Evolutionary conservation across 64 coral and sea anemone genomes (phyloP), one percentile per base, ranked within the genome.

Genomic region (Cladopsammia gracilis): DNA sequence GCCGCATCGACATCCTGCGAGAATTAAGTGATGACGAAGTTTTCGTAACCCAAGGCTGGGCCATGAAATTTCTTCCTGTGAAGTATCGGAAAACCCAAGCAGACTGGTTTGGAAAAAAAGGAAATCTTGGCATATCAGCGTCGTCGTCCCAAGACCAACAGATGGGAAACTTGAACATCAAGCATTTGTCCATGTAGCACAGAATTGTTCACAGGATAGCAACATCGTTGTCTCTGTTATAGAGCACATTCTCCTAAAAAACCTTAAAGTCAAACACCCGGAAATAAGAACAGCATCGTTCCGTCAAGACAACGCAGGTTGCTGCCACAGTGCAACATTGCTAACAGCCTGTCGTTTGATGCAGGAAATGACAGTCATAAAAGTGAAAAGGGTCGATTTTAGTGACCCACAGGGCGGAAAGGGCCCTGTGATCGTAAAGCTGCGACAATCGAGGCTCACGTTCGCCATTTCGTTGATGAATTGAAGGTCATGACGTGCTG

Each of bases 341-440:
- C 48, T 92, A 45, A 79, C 78, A 82, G 79, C 48, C 49, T 92
- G 77, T 56, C 66, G 14, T 16, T 48, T 23, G 43, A 83, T 92
- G 78, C 23, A 52, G 77, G 22, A 71, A 48, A 44, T 25, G 42
- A 92, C 90, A 0, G 67, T 67, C 0, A 92, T 92, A 58, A 85
- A 74, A 25, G 76, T 90, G 43, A 78, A 51, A 86, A 86, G 85
- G 44, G 85, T 87, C 56, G 70, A 87, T 59, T 74, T 73, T 57
- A 87, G 68, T 42, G 85, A 87, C 51, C 88, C 88, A 70, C 78
- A 85, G 23, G 90, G 82, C 19, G 83, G 26, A 93, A 93, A 67
- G 83, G 91, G 47, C 52, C 74, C 59, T 93, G 82, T 75, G 91
- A 93, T 71, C 61, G 91, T 72, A 93, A 92, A 74, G 90, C 90